A percentile compares a stretch with the other conserved stretches of the same genome.
phyloP scores from a whole-genome alignment of 2,113 vertebrate species.

The Antigone vipio region DNA sequence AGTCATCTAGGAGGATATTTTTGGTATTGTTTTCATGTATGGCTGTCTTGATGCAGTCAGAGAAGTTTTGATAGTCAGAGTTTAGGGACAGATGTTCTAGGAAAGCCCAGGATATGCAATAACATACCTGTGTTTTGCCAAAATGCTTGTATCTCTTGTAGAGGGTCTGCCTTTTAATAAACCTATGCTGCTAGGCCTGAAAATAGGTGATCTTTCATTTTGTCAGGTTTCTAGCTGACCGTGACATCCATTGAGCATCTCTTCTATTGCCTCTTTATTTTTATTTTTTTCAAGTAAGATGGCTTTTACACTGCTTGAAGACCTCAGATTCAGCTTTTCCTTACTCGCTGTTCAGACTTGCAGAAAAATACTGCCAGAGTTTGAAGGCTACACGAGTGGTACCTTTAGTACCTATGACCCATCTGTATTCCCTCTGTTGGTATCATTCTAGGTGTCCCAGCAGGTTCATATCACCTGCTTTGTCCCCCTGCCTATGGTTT shows the following conservation, averaged over 20 bases:
- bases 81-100: neutral
- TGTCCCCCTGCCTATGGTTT: neutral
- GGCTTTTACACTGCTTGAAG: neutral
- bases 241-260: neutral
- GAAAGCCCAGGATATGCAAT: neutral
- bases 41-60: neutral
- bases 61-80: neutral
- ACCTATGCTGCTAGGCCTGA: neutral
- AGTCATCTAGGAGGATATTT: neutral
- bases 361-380: neutral
- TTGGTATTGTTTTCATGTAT: neutral
- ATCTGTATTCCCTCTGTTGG: neutral
- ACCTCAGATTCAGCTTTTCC: neutral
- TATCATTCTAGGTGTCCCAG: neutral
- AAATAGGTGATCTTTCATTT: neutral
- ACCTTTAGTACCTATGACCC: neutral
- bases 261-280: neutral
- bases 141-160: neutral
- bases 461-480: neutral
- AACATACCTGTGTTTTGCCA: neutral
- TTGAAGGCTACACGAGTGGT: neutral
- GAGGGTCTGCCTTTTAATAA: neutral
- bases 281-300: neutral
- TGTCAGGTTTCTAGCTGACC: neutral
- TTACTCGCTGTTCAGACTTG: neutral